These are phyloP conservation scores for Plecotus auritus DNA, from an alignment of 2,113 vertebrate species.

Conservation along the genomic window DNA sequence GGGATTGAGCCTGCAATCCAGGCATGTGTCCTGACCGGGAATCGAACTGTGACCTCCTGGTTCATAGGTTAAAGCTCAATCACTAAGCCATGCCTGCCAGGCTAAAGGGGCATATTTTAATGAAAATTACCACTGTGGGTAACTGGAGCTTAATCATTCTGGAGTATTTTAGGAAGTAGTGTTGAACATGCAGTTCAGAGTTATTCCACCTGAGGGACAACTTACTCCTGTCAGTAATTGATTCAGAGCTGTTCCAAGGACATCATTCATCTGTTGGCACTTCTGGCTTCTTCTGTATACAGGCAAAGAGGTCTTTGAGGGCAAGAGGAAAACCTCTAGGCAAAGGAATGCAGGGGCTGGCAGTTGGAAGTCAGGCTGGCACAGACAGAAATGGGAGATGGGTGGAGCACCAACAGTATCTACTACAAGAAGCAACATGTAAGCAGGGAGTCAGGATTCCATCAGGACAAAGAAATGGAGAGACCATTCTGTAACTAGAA, in stretches of 20 bases:
- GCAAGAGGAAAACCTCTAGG: background rate
- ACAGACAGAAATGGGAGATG: background rate
- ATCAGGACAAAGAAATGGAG: background rate
- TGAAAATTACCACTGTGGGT: background rate
- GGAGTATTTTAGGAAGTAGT: background rate
- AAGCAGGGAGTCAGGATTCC: background rate
- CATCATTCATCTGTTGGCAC: background rate
- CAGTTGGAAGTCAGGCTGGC: background rate
- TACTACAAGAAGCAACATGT: background rate
- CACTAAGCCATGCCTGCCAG: no score
- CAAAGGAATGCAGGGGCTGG: background rate
- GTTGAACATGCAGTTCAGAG: background rate
- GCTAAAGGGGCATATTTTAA: background rate
- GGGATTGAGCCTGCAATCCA: no score
- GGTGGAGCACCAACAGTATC: background rate
- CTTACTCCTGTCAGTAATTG: background rate
- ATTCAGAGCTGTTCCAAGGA: background rate
- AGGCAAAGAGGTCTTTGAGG: background rate
- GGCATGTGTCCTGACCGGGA: no score
- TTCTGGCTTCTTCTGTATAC: background rate
- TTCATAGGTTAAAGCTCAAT: no score
- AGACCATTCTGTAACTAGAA: background rate
- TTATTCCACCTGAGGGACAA: background rate
- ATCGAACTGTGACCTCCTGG: no score
- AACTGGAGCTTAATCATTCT: background rate